Evolutionary conservation across 2,888 invertebrate species (phyloP), one percentile per base, ranked within the genome.

Genomic region (Minunthozetes semirufus): DNA sequence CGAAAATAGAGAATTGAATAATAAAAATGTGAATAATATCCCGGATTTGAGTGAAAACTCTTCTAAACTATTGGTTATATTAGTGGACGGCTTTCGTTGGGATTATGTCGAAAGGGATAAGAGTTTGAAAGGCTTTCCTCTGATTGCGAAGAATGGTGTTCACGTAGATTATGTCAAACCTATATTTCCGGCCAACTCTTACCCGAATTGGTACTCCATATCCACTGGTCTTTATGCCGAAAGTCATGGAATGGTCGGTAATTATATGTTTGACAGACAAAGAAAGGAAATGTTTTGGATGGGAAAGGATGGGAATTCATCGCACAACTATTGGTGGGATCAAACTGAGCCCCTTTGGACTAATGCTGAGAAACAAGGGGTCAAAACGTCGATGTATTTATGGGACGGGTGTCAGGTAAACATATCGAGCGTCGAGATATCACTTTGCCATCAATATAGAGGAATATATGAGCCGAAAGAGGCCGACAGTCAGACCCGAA

Each of bases 201-300:
- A 78, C 63, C 78, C 79, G 1, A 79, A 79, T 53, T 79, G 77
- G 78, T 79, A 78, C 50, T 74, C 77, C 0, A 77, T 79, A 11
- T 75, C 33, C 1, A 75, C 75, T 75, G 79, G 79, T n/a, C 71
- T 78, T 15, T 81, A 82, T 77, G 81, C 82, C 5, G 83, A 83
- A 78, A 80, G 75, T 38, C 83, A 83, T 78, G 82, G 81, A 8
- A 81, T 83, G 42, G 78, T 83, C 33, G 82, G 81, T 19, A 83
- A 83, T 75, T 81, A 80, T 78, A 82, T 83, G 80, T 82, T 80
- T 75, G 82, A 83, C 78, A 72, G 80, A 6, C 76, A 77, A 1
- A 74, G 77, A 15, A 79, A 80, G 46, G 80, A 80, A 11, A 53
- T 77, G 15, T 79, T 79, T 25, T 68, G 78, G 11, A 78, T 78